A percentile compares a stretch with the other conserved stretches of the same genome.
Evolutionary conservation across 2,888 invertebrate species (phyloP).

Genomic region (Ophioninae sp.): DNA sequence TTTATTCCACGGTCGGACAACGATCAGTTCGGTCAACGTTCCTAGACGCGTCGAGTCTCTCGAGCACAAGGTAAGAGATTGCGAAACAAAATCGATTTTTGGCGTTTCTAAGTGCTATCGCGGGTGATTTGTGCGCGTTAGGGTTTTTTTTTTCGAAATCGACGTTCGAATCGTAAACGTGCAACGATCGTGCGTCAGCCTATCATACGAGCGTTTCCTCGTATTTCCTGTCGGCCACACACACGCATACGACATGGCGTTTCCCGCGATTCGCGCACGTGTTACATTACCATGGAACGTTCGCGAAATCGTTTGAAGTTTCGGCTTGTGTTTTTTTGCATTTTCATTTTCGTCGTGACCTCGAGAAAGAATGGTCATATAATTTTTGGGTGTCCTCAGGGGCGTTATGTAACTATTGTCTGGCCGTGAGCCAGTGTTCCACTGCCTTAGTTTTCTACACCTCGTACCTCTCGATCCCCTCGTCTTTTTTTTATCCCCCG

Average conservation of each 20-base stretch:
- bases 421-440: conserved; percentile 71
- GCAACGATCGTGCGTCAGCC: background rate
- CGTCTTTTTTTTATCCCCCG: background rate
- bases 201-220: background rate
- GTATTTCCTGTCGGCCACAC: conserved; percentile 7
- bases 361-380: background rate
- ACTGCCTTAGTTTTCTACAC: conserved; percentile 64
- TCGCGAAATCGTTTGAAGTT: conserved; percentile 1
- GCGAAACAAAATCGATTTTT: background rate
- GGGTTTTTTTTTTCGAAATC: conserved; percentile 3
- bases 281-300: conserved; percentile 15
- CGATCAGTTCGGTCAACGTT: conserved; percentile 65
- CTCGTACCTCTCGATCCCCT: conserved; percentile 7
- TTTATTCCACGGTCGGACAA: conserved; percentile 70
- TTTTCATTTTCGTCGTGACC: conserved; percentile 8
- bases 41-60: conserved; percentile 60
- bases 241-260: conserved; percentile 42
- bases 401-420: conserved; percentile 70
- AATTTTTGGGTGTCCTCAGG: conserved; percentile 46
- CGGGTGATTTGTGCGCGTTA: conserved; percentile 31
- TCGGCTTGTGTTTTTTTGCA: background rate
- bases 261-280: conserved; percentile 56
- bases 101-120: conserved; percentile 4
- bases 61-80: conserved; percentile 64
- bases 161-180: background rate